Base-by-base conservation (phyloP, 2,113 vertebrate species). In the Cacatua alba region DNA sequence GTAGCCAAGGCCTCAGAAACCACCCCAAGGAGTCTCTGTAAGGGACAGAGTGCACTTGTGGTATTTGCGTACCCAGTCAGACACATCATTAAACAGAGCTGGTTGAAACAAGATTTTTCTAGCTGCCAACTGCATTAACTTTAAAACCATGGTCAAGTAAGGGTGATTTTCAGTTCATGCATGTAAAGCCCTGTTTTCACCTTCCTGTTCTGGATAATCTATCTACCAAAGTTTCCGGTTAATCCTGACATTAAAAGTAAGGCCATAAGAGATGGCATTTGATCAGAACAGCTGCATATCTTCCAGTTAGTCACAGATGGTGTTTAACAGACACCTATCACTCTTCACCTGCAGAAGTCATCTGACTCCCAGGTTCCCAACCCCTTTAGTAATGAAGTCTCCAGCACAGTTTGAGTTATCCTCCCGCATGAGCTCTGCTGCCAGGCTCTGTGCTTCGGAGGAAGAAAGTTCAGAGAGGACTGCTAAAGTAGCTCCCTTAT, bases 21-120 rank as follows among this genome's bases (percentile, higher is more conserved):
- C 23, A 28, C 0, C 2, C 12, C 31, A 25, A 29, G 0, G 1
- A 43, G 19, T n/a, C 41, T 21, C 72, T 39, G 44, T 5, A 25
- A 33, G 23, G n/a, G 17, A 39, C n/a, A 13, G 3, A 16, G 6
- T 8, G 11, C 8, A 9, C 52, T n/a, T 21, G 17, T 3, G 3
- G 5, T 9, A 57, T 10, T 21, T 17, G 19, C 24, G 8, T 13
- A 24, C 33, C 6, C 43, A 4, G 6, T 39, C 6, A 59, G 31
- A 35, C 8, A 79, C 4, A 39, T 3, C n/a, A 7, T 5, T 26
- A 31, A 62, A 52, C 1, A 2, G 25, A 79, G 25, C 21, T 24
- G 48, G 13, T 5, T 52, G 17, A 39, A 55, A 35, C 57, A 35
- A 79, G 28, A 44, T 53, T 82, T 44, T 82, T 82, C 52, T 29